Evolutionary conservation across 2,888 invertebrate species (phyloP).

Genomic region (Micoletzkya japonica): DNA sequence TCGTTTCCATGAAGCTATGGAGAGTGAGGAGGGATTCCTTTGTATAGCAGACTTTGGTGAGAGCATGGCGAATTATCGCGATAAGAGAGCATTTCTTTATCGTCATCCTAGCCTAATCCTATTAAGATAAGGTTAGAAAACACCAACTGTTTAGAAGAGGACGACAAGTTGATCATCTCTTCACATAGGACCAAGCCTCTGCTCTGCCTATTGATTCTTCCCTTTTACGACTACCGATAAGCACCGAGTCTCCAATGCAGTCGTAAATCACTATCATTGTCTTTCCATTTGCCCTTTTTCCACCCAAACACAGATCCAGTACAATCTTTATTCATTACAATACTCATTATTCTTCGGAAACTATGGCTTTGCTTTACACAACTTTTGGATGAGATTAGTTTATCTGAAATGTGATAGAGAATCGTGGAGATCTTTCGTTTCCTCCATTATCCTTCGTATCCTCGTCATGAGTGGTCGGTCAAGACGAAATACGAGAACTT

Average conservation of each 20-base stretch:
- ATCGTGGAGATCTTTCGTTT: not conserved
- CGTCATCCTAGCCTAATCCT: not conserved
- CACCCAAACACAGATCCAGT: too few species aligned
- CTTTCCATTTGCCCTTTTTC: too few species aligned
- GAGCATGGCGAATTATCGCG: not conserved
- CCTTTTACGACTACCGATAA: conserved; percentile 18
- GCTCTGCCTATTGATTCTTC: conserved; percentile 5
- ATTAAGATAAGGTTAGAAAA: not conserved
- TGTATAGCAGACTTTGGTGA: not conserved
- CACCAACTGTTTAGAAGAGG: not conserved
- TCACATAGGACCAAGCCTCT: not conserved
- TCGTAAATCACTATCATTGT: conserved; percentile 26
- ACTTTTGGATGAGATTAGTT: not conserved
- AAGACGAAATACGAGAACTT: not conserved
- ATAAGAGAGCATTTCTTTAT: conserved; percentile 3
- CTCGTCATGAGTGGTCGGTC: not conserved
- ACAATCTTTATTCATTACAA: too few species aligned
- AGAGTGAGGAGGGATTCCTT: not conserved
- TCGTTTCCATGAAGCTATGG: conserved; percentile 2
- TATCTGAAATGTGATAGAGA: too few species aligned
- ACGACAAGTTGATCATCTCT: not conserved
- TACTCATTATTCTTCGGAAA: too few species aligned
- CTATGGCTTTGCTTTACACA: not conserved
- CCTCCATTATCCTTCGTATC: not conserved
- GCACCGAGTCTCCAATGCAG: not conserved